Base-by-base conservation (phyloP, 2,888 invertebrate species). In the Lissonota sp. region DNA sequence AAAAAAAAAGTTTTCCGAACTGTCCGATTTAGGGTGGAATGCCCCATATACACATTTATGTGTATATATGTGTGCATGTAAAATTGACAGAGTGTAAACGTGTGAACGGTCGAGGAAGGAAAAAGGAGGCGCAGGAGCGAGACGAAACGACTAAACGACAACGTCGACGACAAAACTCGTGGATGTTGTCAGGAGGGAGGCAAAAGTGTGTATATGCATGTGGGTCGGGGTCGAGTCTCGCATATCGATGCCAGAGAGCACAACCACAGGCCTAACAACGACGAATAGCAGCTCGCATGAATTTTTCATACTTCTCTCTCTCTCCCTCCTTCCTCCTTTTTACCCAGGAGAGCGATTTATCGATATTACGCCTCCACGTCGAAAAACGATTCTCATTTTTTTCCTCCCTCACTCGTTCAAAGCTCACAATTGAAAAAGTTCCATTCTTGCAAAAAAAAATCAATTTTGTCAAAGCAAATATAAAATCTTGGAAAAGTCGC, bases 221-320 rank as follows among this genome's bases (percentile, higher is more conserved):
- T 89, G 88, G 90, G 90, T 90, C 90, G 89, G 88, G 87, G 90
- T 88, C 89, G 89, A 84, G 87, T 86, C 88, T 85, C 85, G 88
- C 88, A 89, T 90, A 90, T 89, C 90, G 90, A 89, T 88, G 86
- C 69, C 84, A 80, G 66, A 72, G 64, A 26, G 26, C 26, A 26
- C 26, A 26, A 26, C 26, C 73, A 53, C 66, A 46, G 51, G 12
- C 58, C 6, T 16, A 58, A 42, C 74, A 75, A 62, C 71, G 44
- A 58, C 73, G 42, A 64, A 64, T 44, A 40, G 40, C 77, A 73
- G 71, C 82, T 83, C 80, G 84, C 85, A 89, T 88, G 87, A 89
- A 88, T 89, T 88, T 89, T 89, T 88, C 88, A 89, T 88, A 86
- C 82, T 83, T 80, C 82, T 80, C 14, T 53, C 6, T 10, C 57